Base-by-base conservation (phyloP, 2,888 invertebrate species). In the Lasioglossum vierecki region DNA sequence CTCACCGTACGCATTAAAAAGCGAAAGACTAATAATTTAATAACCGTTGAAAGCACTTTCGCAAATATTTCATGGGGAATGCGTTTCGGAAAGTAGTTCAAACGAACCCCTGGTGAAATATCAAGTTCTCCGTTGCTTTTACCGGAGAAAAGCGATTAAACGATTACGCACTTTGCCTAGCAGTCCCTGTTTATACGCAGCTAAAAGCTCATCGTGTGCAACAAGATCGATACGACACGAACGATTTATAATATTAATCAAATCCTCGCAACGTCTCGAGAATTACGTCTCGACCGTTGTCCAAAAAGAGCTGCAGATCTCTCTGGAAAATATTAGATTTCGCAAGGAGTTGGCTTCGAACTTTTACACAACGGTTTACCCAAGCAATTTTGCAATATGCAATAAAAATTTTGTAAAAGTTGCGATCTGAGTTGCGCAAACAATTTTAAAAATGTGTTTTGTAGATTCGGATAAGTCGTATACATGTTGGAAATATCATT, bases 81-180 rank as follows among this genome's bases (percentile, higher is more conserved):
- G 15, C 49, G 39, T 71, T 75, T 39, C 49, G 18, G 39, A 2
- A 74, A 41, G 44, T 46, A 57, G 53, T 68, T 82, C 66, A 68
- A 78, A 82, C 57, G 74, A 41, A 41, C 26, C 8, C 39, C 46
- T 15, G 22, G 15, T 5, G 15, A 41, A 82, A 68, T 26, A 60
- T 73, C 26, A 68, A 77, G 35, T 73, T 73, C 39, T 57, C 6
- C 57, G 57, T 44, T 39, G 73, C 72, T 73, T 72, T 53, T 22
- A 18, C 49, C n/a, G n/a, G 6, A 8, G 68, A 74, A 68, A 46
- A 57, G 35, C 68, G 80, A 83, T 83, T 76, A 80, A 83, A 83
- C 66, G 66, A 63, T 83, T 79, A 49, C 57, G 26, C 53, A 26
- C 26, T 73, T 57, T 41, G n/a, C 66, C 3, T 26, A 49, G 4